These are phyloP conservation scores for Teleiodes luculella DNA, from an alignment of 2,888 invertebrate genomes.

Conservation along the genomic window DNA sequence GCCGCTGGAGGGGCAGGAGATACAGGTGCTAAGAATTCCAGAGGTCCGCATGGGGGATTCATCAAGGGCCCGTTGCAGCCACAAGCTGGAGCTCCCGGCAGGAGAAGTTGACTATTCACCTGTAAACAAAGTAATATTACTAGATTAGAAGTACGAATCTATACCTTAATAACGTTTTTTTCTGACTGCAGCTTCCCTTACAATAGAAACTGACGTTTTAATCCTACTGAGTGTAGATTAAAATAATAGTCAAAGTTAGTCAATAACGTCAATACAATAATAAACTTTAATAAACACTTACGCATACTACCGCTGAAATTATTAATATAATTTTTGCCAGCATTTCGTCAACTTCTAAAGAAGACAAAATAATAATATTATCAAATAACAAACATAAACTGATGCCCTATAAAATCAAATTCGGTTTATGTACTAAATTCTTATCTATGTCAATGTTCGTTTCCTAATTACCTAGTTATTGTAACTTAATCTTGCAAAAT, in stretches of 20 bases:
- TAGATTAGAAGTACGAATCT: no score
- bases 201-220: no score
- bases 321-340: conserved; percentile 5
- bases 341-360: conserved; percentile 4
- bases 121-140: conserved; percentile 8
- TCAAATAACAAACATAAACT: background rate
- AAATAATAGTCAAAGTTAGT: no score
- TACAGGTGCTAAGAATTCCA: background rate
- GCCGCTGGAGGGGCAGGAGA: background rate
- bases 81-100: background rate
- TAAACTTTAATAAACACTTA: conserved; percentile 2
- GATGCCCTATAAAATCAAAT: conserved; percentile 9
- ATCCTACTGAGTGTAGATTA: no score
- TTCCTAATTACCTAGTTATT: conserved; percentile 13
- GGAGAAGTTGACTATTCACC: conserved; percentile 6
- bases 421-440: conserved; percentile 26
- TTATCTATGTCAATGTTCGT: conserved; percentile 17
- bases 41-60: background rate
- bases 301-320: background rate
- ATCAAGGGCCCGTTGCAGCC: background rate
- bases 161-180: no score
- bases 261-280: background rate
- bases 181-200: no score
- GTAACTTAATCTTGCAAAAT: conserved; percentile 6
- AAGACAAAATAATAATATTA: no score